Evolutionary conservation across 2,113 vertebrate species (phyloP), one percentile per base, ranked within the genome.

Genomic region (Rhabdornis inornatus): DNA sequence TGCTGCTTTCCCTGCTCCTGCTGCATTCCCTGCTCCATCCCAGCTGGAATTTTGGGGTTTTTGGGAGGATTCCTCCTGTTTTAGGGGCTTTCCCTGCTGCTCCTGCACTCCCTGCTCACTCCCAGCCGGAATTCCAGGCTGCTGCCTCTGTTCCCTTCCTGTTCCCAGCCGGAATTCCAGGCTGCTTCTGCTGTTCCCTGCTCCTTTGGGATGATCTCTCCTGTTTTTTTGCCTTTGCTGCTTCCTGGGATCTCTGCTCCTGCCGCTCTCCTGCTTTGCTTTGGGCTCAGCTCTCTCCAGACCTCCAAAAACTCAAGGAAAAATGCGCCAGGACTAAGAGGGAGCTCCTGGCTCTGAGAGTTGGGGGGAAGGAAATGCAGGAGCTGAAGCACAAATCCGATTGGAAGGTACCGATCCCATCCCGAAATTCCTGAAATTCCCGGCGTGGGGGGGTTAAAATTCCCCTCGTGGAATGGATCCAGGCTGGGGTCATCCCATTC

Each of bases 231-330:
- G 56, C 75, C 59, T 87, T 65, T 78, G 90, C 97, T 96, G 93
- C 96, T 98, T 89, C 96, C 97, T 78, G 96, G 98, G 96, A 95
- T 98, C 96, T 97, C 52, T 94, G 97, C 63, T 97, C 92, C 95
- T 52, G 66, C 66, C 16, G 95, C 95, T 89, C 1, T 88, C 83
- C 92, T 40, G 80, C 71, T 93, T 96, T 78, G 97, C 96, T 97
- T 95, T 94, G 96, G 96, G 97, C 96, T 97, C 98, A 99, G 99
- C 98, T 98, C 97, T 97, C 99, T 95, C 99, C 99, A 97, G 99
- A 99, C 93, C 98, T 99, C 95, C 97, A 96, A 90, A 98, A 98
- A 95, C 98, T 99, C 98, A 99, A 98, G 98, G 99, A 99, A 68
- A 98, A 98, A 86, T 99, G 98, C 96, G 97, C 98, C 98, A 98